Percentiles rank a stretch among this genome's conserved stretches.
phyloP scores from a whole-genome alignment of 2,797 vertebrate species.

The Pygocentrus nattereri region DNA sequence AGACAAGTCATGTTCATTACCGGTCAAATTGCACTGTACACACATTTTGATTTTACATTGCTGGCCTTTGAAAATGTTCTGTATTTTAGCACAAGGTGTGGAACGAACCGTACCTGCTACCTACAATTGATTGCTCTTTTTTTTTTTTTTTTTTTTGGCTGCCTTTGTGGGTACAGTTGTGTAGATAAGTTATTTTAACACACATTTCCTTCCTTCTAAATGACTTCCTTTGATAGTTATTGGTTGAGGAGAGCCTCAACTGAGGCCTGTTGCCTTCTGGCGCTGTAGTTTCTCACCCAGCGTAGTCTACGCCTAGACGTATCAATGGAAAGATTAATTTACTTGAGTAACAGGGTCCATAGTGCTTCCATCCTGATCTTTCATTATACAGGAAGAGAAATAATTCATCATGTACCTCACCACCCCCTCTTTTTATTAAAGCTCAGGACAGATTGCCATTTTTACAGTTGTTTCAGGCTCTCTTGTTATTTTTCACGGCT shows the following conservation, averaged over 20 bases:
- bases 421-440: conserved; percentile 43
- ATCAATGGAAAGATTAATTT: conserved; percentile 58
- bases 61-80: background rate
- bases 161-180: background rate
- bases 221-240: background rate
- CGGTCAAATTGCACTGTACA: background rate
- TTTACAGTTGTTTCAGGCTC: conserved; percentile 45
- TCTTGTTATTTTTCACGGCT: conserved; percentile 42
- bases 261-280: background rate
- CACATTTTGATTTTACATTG: conserved; percentile 11
- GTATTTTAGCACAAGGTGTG: background rate
- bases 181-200: background rate
- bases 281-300: background rate
- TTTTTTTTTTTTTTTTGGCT: background rate
- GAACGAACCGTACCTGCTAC: no score
- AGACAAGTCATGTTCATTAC: background rate
- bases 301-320: conserved; percentile 27
- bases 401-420: conserved; percentile 42
- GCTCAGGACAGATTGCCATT: conserved; percentile 45
- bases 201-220: background rate
- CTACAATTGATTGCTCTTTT: background rate
- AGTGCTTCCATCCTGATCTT: conserved; percentile 38
- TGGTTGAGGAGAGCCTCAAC: conserved; percentile 21
- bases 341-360: conserved; percentile 53
- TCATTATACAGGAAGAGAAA: conserved; percentile 33